Evolutionary conservation across 2,113 vertebrate species (phyloP), one percentile per base, ranked within the genome.

Genomic region (Erinaceus europaeus): DNA sequence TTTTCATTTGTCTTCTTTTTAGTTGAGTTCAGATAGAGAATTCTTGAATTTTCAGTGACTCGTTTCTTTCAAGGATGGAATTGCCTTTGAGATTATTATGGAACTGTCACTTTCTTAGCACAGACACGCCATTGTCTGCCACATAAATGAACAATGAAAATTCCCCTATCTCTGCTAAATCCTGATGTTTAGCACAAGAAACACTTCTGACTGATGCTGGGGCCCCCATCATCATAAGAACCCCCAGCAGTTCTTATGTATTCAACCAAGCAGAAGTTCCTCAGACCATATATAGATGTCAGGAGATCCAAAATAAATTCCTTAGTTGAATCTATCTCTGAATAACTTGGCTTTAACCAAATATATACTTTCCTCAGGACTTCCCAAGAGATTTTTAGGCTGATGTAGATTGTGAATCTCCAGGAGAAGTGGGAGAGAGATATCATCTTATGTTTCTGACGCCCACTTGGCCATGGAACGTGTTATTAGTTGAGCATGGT

Each of bases 1-100:
- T 88, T 53, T 13, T 69, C 32, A 52, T 61, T 64, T 72, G 34
- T 73, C 50, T 75, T 65, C 52, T 76, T 80, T n/a, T 68, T 59
- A 42, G n/a, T 57, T 77, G 20, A 73, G 72, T 86, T 92, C 23
- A 62, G 38, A 18, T 1, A 6, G n/a, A 65, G 50, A 80, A 80
- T 46, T 86, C 38, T 75, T 87, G 52, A 82, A 44, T 86, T 89
- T 90, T 83, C 50, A 38, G 3, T 83, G 42, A 76, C 20, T 36
- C 13, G 25, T 11, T 85, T 27, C 75, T 27, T 4, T 78, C 5
- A 42, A 32, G n/a, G 21, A 5, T 65, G 23, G 34, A n/a, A 2
- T 81, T 84, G 69, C n/a, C 25, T 53, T 68, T 73, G 78, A 74
- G 36, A 86, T 48, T 5, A 25, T 52, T 5, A 25, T 52, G 36